Conservation (phyloP, 2,888 invertebrate genomes). For the Hanleya hanleyi region DNA sequence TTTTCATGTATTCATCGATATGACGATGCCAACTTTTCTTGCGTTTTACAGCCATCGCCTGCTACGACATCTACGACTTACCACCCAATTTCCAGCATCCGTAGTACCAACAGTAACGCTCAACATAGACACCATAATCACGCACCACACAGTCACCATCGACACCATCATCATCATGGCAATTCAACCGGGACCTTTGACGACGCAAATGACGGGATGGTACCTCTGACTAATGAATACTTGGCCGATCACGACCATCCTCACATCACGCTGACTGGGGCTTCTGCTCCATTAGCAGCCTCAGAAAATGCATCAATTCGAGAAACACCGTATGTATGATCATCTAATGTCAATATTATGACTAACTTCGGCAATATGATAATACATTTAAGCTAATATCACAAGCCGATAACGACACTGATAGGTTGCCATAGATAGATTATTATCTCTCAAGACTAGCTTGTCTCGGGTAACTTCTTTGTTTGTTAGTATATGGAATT, state of each 20-base stretch:
- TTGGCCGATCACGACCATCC: not conserved
- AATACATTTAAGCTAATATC: too few relatives aligned
- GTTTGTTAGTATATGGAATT: too few relatives aligned
- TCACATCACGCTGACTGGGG: not conserved
- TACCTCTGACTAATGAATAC: not conserved
- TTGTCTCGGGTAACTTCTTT: too few relatives aligned
- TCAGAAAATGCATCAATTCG: not conserved
- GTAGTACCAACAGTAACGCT: not conserved
- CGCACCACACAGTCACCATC: not conserved
- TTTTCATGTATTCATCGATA: too few relatives aligned
- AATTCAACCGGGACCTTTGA: not conserved
- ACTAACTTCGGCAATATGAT: too few relatives aligned
- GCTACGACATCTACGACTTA: not conserved
- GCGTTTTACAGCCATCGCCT: not conserved
- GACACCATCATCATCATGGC: not conserved
- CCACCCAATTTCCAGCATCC: constrained; percentile 1
- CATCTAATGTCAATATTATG: too few relatives aligned
- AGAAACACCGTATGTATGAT: constrained; percentile 3
- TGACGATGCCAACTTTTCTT: too few relatives aligned
- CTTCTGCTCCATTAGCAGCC: not conserved
- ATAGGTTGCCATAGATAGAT: too few relatives aligned
- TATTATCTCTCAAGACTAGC: too few relatives aligned
- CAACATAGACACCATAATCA: not conserved
- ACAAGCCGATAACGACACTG: too few relatives aligned
- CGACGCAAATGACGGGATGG: not conserved